Percentiles rank a stretch among this genome's conserved stretches.
Conservation (phyloP, 2,797 vertebrate species). For the Labeo calbasu region DNA sequence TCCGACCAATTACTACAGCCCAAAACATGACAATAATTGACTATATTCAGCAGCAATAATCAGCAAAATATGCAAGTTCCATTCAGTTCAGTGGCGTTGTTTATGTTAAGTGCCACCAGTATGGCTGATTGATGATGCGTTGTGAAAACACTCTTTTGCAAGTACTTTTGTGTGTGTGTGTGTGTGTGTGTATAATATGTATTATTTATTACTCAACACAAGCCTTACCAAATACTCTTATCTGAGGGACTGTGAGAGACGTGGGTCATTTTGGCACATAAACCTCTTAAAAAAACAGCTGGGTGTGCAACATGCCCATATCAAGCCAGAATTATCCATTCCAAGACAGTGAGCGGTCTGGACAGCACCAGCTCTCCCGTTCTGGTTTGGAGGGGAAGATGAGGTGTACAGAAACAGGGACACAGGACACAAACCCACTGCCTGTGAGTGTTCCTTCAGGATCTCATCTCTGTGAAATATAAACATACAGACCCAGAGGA, state of each 20-base stretch:
- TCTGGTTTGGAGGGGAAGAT: neutral
- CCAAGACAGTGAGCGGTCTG: neutral
- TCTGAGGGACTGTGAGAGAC: neutral
- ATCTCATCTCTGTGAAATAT: constrained; percentile 7
- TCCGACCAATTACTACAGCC: no score
- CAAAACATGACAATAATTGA: no score
- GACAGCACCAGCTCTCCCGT: neutral
- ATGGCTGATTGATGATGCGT: no score
- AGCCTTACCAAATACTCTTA: neutral
- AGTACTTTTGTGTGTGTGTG: no score
- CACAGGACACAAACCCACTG: neutral
- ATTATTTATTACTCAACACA: neutral
- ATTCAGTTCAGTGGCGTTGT: no score
- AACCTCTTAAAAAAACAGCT: neutral
- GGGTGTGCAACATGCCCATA: neutral
- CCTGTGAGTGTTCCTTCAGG: neutral
- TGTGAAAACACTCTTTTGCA: no score
- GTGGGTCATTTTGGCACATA: neutral
- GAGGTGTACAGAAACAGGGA: neutral
- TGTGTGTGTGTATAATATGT: neutral
- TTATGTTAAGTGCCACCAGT: no score
- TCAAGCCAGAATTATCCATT: neutral
- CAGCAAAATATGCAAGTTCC: no score
- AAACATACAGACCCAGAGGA: neutral
- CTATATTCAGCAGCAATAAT: no score